These are phyloP conservation scores for Pterophyllum scalare DNA, from an alignment of 2,113 vertebrate genomes.

Conservation along the genomic window DNA sequence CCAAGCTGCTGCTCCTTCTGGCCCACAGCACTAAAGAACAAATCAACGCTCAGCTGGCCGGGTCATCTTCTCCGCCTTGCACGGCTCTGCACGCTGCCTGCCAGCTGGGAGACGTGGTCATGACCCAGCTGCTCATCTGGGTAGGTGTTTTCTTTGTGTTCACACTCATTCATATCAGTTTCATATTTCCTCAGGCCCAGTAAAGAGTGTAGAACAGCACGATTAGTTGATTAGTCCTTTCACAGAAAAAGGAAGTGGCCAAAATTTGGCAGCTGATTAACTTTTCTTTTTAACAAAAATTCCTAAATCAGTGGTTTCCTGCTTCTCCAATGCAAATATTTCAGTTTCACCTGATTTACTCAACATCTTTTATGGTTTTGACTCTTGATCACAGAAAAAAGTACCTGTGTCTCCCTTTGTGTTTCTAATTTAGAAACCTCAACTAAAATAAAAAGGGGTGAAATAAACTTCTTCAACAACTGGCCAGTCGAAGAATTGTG, in stretches of 20 bases:
- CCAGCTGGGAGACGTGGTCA: constrained; percentile 89
- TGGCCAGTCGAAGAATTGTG: neutral
- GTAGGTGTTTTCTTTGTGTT: constrained; percentile 71
- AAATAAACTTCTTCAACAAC: rapidly evolving
- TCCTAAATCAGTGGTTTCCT: no score
- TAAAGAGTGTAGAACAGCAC: neutral
- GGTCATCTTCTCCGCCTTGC: constrained; percentile 69
- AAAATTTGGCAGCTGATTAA: no score
- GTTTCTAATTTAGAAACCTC: no score
- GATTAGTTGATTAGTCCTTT: rapidly evolving
- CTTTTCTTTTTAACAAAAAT: no score
- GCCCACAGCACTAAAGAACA: constrained; percentile 93
- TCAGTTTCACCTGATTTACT: no score
- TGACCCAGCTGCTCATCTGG: constrained; percentile 97
- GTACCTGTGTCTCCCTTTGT: no score
- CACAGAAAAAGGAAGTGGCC: neutral
- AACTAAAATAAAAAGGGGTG: rapidly evolving
- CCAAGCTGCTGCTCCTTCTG: constrained; percentile 87
- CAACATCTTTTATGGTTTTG: no score
- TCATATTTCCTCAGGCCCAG: neutral
- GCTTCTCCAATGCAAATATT: no score
- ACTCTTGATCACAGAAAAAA: no score
- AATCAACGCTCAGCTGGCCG: constrained; percentile 79
- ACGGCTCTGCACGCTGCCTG: constrained; percentile 91
- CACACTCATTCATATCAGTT: neutral